Conservation (phyloP, 2,888 invertebrate genomes). For the Gisinianus flammeolus region DNA sequence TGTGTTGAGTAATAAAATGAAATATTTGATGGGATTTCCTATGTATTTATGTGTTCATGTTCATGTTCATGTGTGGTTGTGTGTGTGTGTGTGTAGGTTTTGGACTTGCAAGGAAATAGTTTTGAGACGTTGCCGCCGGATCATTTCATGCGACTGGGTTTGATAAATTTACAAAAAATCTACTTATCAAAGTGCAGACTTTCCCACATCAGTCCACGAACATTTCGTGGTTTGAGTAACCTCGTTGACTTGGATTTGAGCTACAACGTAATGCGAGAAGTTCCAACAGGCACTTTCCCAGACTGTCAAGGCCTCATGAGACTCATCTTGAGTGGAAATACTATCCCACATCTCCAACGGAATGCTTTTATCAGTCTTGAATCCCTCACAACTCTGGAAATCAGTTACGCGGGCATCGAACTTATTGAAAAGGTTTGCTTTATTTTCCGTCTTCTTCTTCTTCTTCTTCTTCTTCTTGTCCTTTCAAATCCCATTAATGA, state of each 20-base stretch:
- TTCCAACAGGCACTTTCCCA: conserved; percentile 79
- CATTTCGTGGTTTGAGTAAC: conserved; percentile 83
- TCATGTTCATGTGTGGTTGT: neutral
- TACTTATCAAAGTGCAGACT: conserved; percentile 80
- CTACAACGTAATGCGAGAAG: conserved; percentile 76
- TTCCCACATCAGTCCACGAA: conserved; percentile 76
- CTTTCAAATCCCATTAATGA: too few species aligned
- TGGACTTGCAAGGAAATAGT: conserved; percentile 84
- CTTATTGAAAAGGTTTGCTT: conserved; percentile 70
- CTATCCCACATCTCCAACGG: conserved; percentile 74
- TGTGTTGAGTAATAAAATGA: neutral
- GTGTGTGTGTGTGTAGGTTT: conserved; percentile 68
- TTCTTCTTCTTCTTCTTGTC: conserved; percentile 2
- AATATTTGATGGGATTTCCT: neutral
- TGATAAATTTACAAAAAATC: conserved; percentile 86
- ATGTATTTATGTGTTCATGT: too few species aligned
- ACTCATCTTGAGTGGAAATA: conserved; percentile 80
- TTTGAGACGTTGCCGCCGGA: conserved; percentile 78
- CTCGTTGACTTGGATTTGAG: conserved; percentile 87
- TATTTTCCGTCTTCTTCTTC: too few species aligned
- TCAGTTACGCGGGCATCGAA: conserved; percentile 80
- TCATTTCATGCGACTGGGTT: conserved; percentile 76
- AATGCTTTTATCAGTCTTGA: conserved; percentile 76
- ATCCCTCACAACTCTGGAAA: conserved; percentile 78
- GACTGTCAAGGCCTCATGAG: conserved; percentile 83